phyloP scores from a whole-genome alignment of 1,140 invertebrate genomes.

The Aphelenchoides besseyi region DNA sequence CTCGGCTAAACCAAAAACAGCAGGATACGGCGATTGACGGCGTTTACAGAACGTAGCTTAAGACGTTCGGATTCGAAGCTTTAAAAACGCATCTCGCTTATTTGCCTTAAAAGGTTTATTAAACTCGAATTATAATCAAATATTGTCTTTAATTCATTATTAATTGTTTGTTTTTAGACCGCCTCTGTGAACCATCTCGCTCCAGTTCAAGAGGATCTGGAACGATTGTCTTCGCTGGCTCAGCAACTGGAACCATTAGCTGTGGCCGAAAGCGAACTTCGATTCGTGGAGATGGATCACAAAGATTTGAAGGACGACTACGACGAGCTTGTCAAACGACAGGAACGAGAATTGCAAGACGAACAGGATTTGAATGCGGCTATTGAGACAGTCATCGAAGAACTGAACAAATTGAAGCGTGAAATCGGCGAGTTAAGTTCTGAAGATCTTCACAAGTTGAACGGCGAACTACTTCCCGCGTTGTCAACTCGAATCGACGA shows the following conservation, averaged over 20 bases:
- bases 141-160: neutral
- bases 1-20: no score
- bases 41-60: no score
- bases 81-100: no score
- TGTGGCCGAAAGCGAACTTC: slow-evolving; percentile 14
- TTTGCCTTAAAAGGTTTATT: no score
- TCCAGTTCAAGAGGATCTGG: neutral
- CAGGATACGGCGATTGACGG: no score
- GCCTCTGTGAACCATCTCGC: neutral
- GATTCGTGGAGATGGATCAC: slow-evolving; percentile 13
- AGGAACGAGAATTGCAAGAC: neutral
- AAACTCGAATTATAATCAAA: no score
- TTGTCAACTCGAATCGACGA: neutral
- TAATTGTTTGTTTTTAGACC: neutral
- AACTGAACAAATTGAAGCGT: neutral
- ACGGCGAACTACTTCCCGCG: slow-evolving; percentile 7
- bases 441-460: neutral
- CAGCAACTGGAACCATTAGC: slow-evolving; percentile 9
- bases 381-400: neutral
- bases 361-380: no score
- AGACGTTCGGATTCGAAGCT: no score
- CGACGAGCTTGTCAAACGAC: neutral
- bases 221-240: neutral
- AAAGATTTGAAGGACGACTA: slow-evolving; percentile 13
- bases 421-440: neutral